Evolutionary conservation across 2,113 vertebrate species (phyloP), one percentile per base, ranked within the genome.

Genomic region (Steatornis caripensis): DNA sequence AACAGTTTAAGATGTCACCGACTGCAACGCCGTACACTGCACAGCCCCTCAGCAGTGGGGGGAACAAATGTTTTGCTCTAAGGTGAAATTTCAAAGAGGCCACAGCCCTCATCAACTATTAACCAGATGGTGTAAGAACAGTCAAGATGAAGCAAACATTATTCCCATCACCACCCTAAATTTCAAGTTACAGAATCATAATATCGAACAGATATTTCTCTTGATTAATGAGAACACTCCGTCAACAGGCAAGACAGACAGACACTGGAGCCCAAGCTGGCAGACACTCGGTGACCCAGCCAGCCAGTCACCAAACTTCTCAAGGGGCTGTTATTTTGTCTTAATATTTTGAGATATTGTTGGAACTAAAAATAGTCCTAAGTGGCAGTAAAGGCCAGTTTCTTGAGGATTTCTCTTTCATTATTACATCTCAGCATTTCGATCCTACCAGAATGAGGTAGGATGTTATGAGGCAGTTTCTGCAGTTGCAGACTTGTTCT

Each of bases 1-100:
- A 69, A 27, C 1, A 23, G 6, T 71, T 61, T 30, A 62, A 66
- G 24, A 13, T 17, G 10, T 32, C 51, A 43, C 24, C 21, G 62
- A 5, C 26, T 19, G 15, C 43, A 45, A 54, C 39, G 16, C 30
- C 15, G 21, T 57, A 17, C 3, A 29, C 34, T 84, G 29, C 43
- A 71, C 9, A 34, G 0, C 3, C 5, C 21, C n/a, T 14, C 4
- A 7, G 4, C 24, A 5, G 8, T 6, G 3, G 15, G 21, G 2
- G 19, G 16, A 43, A 46, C 8, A 29, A 27, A 7, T 17, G 13
- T 64, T 49, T 49, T 39, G 10, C 5, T 13, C 46, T 21, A 34
- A 43, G 4, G 22, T 87, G 43, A 76, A 83, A 83, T 61, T 53
- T 61, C 21, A 74, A 55, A 55, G 17, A 55, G 20, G 3, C 12